Evolutionary conservation across 23 tunicate species (phyloP).

Genomic region (Oikopleura albicans): DNA sequence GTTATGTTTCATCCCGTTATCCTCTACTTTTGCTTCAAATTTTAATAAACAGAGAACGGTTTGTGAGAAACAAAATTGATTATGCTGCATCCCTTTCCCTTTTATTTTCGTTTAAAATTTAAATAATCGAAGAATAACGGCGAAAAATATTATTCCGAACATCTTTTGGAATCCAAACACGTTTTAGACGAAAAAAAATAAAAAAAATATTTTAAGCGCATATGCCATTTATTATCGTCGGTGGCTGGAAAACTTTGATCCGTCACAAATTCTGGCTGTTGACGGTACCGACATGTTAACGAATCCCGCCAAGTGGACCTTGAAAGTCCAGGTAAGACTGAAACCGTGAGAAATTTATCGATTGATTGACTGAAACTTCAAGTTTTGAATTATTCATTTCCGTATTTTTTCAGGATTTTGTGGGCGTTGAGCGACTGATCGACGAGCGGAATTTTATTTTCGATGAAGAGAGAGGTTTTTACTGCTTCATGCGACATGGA

Average conservation of each 20-base stretch:
- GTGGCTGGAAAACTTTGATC: constrained; percentile 23
- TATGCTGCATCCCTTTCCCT: no score
- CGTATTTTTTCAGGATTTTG: not conserved
- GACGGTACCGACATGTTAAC: constrained; percentile 28
- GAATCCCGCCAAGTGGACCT: constrained; percentile 20
- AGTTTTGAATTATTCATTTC: not conserved
- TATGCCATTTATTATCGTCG: not conserved
- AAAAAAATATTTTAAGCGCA: not conserved
- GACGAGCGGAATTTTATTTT: not conserved
- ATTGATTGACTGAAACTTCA: no score
- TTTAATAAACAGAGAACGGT: no score
- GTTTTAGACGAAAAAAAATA: no score
- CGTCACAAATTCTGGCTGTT: constrained; percentile 18
- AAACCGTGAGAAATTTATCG: no score
- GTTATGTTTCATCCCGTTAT: no score
- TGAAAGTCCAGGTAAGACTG: constrained; percentile 7
- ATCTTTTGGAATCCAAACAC: no score
- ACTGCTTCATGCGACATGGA: not conserved
- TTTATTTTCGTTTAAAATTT: not conserved
- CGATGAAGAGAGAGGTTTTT: not conserved
- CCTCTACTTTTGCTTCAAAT: no score
- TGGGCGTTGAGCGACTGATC: not conserved
- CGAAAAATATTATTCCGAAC: no score
- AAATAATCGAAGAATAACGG: no score
- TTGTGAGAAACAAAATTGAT: no score